phyloP scores from a whole-genome alignment of 1,140 invertebrate species.

The Pseudomyrmex gracilis region DNA sequence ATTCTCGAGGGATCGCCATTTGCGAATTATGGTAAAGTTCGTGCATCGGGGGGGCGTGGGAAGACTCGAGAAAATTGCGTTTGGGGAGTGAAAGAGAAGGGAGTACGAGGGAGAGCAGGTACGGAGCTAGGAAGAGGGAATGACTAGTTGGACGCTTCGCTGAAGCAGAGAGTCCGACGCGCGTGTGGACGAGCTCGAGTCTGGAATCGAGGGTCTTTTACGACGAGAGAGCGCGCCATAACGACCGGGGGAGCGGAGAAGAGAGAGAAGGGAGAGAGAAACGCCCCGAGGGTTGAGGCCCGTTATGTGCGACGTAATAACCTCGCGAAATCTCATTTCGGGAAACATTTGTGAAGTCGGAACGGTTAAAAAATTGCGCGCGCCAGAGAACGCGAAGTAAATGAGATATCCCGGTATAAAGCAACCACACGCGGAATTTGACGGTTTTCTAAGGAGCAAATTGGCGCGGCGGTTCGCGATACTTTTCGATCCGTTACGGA shows the following conservation, averaged over 20 bases:
- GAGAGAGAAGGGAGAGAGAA: constrained; percentile 3
- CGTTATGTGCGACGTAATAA: constrained; percentile 71
- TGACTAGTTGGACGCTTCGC: constrained; percentile 66
- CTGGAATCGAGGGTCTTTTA: constrained; percentile 66
- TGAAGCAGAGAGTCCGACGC: constrained; percentile 58
- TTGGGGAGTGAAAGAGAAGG: not conserved
- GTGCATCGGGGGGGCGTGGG: constrained; percentile 43
- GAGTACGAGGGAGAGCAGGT: constrained; percentile 8
- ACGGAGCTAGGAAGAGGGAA: constrained; percentile 65
- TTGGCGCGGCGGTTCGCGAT: not conserved
- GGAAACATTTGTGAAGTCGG: constrained; percentile 40
- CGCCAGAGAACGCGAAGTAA: constrained; percentile 1
- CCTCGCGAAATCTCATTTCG: constrained; percentile 55
- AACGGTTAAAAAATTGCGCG: constrained; percentile 39
- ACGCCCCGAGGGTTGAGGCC: constrained; percentile 63
- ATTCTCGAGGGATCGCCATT: constrained; percentile 5
- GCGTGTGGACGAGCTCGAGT: constrained; percentile 7
- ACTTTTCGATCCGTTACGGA: not conserved
- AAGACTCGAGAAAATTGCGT: constrained; percentile 64
- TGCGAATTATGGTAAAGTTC: not conserved
- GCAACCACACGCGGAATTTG: not conserved
- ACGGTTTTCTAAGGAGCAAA: not conserved
- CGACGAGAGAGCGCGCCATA: constrained; percentile 53
- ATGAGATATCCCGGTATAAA: constrained; percentile 1
- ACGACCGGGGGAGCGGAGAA: constrained; percentile 3